Conservation (phyloP, 2,113 vertebrate species). For the Paratilapia polleni region DNA sequence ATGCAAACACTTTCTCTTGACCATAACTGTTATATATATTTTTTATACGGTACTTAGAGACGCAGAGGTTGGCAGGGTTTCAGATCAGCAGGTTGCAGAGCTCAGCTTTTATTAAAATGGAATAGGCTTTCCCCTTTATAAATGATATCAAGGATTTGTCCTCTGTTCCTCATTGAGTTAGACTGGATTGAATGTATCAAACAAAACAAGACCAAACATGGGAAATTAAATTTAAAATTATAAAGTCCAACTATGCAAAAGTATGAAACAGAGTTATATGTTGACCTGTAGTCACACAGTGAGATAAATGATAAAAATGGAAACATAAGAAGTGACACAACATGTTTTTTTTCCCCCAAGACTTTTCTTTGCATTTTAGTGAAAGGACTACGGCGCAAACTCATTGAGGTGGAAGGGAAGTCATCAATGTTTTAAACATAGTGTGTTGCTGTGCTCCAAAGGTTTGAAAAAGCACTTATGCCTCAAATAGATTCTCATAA, state of each 20-base stretch:
- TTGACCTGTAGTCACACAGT: background rate
- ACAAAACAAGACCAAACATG: background rate
- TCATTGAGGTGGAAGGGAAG: constrained; percentile 61
- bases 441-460: constrained; percentile 38
- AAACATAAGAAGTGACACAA: background rate
- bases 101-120: constrained; percentile 12
- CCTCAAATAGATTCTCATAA: constrained; percentile 72
- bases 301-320: background rate
- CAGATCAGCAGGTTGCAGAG: constrained; percentile 16
- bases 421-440: constrained; percentile 74
- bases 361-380: constrained; percentile 3
- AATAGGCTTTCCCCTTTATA: background rate
- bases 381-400: background rate
- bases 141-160: constrained; percentile 6
- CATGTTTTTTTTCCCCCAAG: background rate
- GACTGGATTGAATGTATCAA: background rate
- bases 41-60: background rate
- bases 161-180: background rate
- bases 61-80: background rate
- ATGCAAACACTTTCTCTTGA: constrained; percentile 18
- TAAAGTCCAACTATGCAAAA: background rate
- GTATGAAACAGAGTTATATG: background rate
- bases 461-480: constrained; percentile 55
- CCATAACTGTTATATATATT: background rate
- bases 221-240: background rate